Evolutionary conservation across 2,113 vertebrate genomes (phyloP), one percentile per base, ranked within the genome.

Genomic region (Saguinus imperator): DNA sequence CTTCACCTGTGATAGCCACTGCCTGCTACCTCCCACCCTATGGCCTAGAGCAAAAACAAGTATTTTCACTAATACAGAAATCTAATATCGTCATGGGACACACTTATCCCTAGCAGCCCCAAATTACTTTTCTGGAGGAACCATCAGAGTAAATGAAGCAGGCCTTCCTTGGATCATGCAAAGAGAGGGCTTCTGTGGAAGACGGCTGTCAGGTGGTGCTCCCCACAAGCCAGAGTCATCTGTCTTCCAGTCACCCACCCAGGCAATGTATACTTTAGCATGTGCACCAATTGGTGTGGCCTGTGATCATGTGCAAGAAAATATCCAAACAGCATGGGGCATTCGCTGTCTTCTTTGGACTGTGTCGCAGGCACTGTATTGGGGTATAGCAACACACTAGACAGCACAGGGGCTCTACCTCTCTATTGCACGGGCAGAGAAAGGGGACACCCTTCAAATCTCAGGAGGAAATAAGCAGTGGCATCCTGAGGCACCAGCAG

Each of bases 11-110:
- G 18, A 0, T 5, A 45, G 79, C 93, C 45, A 83, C 16, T 43
- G 45, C 35, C 66, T 81, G 12, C 48, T n/a, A 45, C 29, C 79
- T 92, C 40, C 52, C 48, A 50, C 20, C 29, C 23, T 32, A 64
- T 0, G 6, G 66, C 58, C 73, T 35, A 89, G 40, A 58, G 40
- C 58, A 87, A 72, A 72, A 50, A 45, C 13, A 87, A 68, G 0
- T 29, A 40, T 43, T 27, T n/a, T 57, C 11, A 77, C 1, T 23
- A 61, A 16, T 7, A 80, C 16, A 77, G 81, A 77, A 94, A 72
- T 13, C n/a, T 17, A 58, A 37, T 27, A 7, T 6, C 1, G 50
- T 23, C 55, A 8, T 0, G 3, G 50, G 3, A 50, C 6, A 17
- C 10, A 17, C 3, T 20, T 9, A 1, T n/a, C 16, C 10, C 27